Conservation (phyloP, 2,797 vertebrate genomes). For the Myripristis murdjan region DNA sequence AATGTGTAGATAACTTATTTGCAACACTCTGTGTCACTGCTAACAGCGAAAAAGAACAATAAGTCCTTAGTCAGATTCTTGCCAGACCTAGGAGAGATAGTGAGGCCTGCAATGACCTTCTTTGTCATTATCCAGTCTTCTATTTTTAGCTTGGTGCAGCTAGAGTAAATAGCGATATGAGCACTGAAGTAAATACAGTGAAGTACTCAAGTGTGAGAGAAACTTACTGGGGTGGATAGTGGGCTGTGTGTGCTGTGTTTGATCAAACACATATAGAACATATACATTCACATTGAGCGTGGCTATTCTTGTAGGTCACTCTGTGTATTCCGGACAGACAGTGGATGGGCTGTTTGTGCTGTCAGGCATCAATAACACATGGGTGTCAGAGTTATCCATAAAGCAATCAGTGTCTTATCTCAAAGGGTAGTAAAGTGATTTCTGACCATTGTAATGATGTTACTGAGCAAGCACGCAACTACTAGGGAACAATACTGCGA, state of each 20-base stretch:
- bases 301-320: no score
- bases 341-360: constrained; percentile 48
- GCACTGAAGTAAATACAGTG: constrained; percentile 24
- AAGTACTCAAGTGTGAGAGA: constrained; percentile 13
- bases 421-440: constrained; percentile 46
- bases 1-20: constrained; percentile 64
- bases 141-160: constrained; percentile 59
- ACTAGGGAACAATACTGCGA: constrained; percentile 50
- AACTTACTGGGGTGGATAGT: constrained; percentile 7
- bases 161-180: constrained; percentile 28
- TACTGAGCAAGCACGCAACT: constrained; percentile 61
- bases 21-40: constrained; percentile 48
- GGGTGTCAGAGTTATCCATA: constrained; percentile 69
- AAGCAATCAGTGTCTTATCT: constrained; percentile 70
- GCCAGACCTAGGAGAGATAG: constrained; percentile 56
- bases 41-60: constrained; percentile 65
- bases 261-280: no score
- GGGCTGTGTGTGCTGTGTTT: constrained; percentile 7
- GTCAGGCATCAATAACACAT: constrained; percentile 40
- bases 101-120: constrained; percentile 55
- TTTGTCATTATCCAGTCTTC: constrained; percentile 67
- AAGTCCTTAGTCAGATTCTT: constrained; percentile 32
- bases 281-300: no score
- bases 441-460: constrained; percentile 63
- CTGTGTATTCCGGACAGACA: constrained; percentile 33